A percentile compares a stretch with the other conserved stretches of the same genome.
Evolutionary conservation across 2,113 vertebrate genomes (phyloP).

Genomic region (Plectropomus leopardus): DNA sequence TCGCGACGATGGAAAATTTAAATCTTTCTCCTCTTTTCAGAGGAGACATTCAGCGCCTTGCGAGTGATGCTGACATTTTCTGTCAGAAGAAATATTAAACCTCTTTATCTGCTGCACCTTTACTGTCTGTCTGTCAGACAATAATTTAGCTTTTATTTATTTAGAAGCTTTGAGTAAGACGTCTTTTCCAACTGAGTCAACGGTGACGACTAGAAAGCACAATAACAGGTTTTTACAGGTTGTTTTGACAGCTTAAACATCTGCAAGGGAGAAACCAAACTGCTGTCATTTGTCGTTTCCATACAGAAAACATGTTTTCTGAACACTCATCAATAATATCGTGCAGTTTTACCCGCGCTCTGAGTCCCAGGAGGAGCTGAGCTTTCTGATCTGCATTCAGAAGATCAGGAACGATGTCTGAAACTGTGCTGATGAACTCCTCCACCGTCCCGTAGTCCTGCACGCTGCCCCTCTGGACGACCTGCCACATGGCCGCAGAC

Average conservation of each 20-base stretch:
- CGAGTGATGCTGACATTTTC: conserved; percentile 8
- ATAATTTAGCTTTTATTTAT: not conserved
- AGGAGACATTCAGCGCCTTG: not conserved
- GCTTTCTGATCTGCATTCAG: conserved; percentile 85
- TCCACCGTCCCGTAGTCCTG: conserved; percentile 83
- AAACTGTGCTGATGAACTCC: conserved; percentile 83
- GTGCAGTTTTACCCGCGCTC: conserved; percentile 81
- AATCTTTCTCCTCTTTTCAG: not conserved
- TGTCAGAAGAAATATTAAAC: conserved; percentile 3
- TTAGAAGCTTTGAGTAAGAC: not conserved
- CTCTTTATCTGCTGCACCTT: not conserved
- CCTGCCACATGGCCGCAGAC: conserved; percentile 84
- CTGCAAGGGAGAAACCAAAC: not conserved
- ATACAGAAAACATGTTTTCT: not conserved
- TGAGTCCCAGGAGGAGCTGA: conserved; percentile 85
- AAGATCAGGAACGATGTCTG: conserved; percentile 80
- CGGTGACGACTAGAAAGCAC: not conserved
- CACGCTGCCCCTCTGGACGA: conserved; percentile 72
- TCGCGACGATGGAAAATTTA: not conserved
- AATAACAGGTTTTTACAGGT: not conserved
- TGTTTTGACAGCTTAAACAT: conserved; percentile 12
- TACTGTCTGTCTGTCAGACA: not conserved
- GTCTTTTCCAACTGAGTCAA: not conserved
- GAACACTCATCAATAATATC: not conserved
- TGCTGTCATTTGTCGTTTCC: not conserved